phyloP scores from a whole-genome alignment of 2,797 vertebrate genomes.

The Chelmon rostratus region DNA sequence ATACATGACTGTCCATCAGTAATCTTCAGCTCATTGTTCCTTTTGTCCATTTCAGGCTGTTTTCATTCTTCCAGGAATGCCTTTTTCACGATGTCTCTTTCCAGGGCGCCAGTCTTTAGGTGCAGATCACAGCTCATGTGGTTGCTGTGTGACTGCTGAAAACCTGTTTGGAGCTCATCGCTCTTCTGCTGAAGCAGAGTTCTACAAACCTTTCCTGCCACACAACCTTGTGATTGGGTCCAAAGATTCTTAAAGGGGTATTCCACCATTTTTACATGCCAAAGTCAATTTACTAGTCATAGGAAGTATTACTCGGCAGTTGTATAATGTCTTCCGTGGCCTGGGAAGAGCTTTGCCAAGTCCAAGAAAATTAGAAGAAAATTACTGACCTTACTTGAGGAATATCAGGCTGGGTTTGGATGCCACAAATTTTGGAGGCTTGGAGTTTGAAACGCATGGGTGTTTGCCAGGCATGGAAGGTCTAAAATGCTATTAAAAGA shows the following conservation, averaged over 20 bases:
- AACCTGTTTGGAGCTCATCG: constrained; percentile 18
- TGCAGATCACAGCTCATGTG: constrained; percentile 30
- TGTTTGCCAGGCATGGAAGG: background rate
- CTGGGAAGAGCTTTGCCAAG: background rate
- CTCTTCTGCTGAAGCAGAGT: constrained; percentile 15
- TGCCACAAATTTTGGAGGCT: background rate
- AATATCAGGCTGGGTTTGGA: background rate
- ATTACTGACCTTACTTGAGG: constrained; percentile 4
- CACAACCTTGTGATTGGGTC: background rate
- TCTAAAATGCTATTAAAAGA: background rate
- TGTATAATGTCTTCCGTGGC: background rate
- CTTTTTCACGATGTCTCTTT: constrained; percentile 1
- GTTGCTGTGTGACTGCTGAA: constrained; percentile 33
- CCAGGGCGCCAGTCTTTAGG: constrained; percentile 29
- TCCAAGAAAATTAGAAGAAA: constrained; percentile 2
- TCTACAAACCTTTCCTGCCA: constrained; percentile 7
- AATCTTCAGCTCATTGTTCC: background rate
- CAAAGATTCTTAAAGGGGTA: constrained; percentile 5
- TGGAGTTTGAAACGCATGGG: constrained; percentile 1
- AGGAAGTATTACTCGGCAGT: background rate
- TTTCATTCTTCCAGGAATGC: background rate
- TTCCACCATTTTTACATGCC: background rate
- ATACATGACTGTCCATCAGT: background rate
- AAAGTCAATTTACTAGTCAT: background rate
- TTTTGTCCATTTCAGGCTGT: constrained; percentile 11